Evolutionary conservation across 2,888 invertebrate species (phyloP).

Genomic region (Hydraecia micacea): DNA sequence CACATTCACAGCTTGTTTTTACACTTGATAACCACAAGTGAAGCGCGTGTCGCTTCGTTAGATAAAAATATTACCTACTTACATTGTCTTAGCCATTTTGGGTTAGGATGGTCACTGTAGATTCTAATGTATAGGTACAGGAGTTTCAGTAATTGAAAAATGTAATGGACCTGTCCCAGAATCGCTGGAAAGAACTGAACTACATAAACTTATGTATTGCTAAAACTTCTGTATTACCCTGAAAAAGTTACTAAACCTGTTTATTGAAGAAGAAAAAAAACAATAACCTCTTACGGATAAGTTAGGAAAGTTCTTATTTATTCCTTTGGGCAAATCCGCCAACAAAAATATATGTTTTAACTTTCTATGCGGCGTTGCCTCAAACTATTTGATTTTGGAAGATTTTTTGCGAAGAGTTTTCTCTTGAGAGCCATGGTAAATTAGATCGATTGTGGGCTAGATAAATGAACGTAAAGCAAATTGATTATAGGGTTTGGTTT

Average conservation of each 20-base stretch:
- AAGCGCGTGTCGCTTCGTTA: neutral
- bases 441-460: neutral
- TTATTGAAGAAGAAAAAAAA: slow-evolving; percentile 12
- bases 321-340: slow-evolving; percentile 24
- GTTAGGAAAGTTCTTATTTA: neutral
- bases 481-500: neutral
- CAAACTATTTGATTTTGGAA: slow-evolving; percentile 7
- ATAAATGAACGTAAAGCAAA: neutral
- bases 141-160: neutral
- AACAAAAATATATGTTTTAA: slow-evolving; percentile 5
- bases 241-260: neutral
- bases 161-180: neutral
- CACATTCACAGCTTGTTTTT: too few species aligned
- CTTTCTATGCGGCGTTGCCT: neutral
- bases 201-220: neutral
- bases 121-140: neutral
- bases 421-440: neutral
- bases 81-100: neutral
- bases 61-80: too few species aligned
- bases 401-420: neutral
- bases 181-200: neutral
- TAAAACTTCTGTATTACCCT: neutral
- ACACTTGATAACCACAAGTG: neutral
- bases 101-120: neutral
- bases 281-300: neutral